Base-by-base conservation (phyloP, 2,797 vertebrate genomes). In the Florisuga fusca region DNA sequence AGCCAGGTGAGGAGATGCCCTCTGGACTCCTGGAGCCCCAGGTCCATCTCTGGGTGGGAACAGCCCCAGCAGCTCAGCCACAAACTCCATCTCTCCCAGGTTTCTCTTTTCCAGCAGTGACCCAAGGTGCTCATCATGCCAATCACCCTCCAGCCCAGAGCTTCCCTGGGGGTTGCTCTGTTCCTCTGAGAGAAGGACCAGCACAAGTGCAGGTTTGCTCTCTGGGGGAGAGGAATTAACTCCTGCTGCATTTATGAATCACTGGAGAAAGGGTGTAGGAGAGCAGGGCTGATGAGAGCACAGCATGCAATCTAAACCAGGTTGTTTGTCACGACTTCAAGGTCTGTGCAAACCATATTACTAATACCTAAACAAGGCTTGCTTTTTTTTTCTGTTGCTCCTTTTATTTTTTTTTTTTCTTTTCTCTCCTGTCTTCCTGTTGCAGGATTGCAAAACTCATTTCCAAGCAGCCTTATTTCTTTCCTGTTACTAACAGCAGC, bases 401-500 rank as follows among this genome's bases (percentile, higher is more conserved):
- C 43, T 43, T 43, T 43, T 19, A 9, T 20, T 53, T 31, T 14
- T 46, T 4, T 13, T 62, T 33, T 33, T 62, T 45, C 38, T 6
- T 5, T 6, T 15, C 13, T 27, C 25, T 69, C 15, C 41, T 57
- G 20, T 71, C 64, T 82, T 95, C 61, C 61, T 81, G 31, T 63
- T 89, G 66, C 61, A 83, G 45, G 89, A 80, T 86, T 93, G 87
- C 50, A 95, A 82, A 96, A 93, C 45, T 79, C 45, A 73, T 95
- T 90, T 96, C 66, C 73, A 90, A 92, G 84, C 13, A 43, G 36
- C 25, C 53, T 90, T 88, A 20, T 77, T 95, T 80, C 87, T 91
- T 89, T 89, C 58, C 86, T 93, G 78, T 80, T 85, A 87, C 72
- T 96, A 92, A 90, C 81, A 84, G 64, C 74, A 94, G 90, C 71